phyloP scores from a whole-genome alignment of 2,888 invertebrate species.

The Agonopterix subpropinquella region DNA sequence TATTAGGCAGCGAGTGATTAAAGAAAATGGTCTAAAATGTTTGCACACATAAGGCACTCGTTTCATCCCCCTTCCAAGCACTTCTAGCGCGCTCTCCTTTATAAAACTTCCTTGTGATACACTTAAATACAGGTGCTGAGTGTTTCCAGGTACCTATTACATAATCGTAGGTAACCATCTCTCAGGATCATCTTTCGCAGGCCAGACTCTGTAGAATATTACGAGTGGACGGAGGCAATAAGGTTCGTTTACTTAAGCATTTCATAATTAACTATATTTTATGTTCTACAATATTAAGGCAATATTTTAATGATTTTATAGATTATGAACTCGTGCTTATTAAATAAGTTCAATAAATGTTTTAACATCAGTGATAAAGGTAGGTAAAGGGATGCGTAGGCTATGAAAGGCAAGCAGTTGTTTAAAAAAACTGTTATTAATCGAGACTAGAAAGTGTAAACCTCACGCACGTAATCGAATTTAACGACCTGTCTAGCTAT shows the following conservation, averaged over 20 bases:
- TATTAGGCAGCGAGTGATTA: too few species aligned
- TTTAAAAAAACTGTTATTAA: constrained; percentile 34
- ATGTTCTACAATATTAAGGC: not conserved
- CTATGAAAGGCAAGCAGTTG: not conserved
- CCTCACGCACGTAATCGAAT: constrained; percentile 43
- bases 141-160: too few species aligned
- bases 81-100: too few species aligned
- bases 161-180: too few species aligned
- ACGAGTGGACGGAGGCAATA: constrained; percentile 57
- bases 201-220: constrained; percentile 6
- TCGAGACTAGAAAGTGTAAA: constrained; percentile 71
- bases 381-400: not conserved
- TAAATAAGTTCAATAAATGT: not conserved
- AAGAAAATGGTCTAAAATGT: too few species aligned
- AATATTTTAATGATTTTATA: too few species aligned
- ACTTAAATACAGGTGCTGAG: too few species aligned
- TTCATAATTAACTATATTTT: constrained; percentile 12
- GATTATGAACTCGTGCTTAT: not conserved
- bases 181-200: too few species aligned
- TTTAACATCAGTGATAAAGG: not conserved
- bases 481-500: constrained; percentile 32
- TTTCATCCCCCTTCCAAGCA: too few species aligned
- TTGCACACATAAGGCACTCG: too few species aligned
- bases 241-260: constrained; percentile 32
- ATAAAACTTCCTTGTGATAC: too few species aligned